These are phyloP conservation scores for Hippocampus guttulatus DNA, from an alignment of 2,113 vertebrate genomes.

Conservation along the genomic window DNA sequence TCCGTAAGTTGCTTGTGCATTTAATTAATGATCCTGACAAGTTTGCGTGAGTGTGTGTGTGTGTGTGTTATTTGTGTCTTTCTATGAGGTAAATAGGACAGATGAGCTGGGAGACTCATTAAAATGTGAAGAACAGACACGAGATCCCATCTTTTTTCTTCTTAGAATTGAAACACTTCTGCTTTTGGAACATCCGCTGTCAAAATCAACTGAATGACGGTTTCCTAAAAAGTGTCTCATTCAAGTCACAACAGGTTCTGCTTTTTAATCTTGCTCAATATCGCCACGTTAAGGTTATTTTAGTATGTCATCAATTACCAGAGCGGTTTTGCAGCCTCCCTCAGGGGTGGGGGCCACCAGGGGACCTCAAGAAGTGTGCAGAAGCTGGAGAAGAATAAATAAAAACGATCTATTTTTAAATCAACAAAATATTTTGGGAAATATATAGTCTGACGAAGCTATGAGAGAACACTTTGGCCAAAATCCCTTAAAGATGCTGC, in stretches of 20 bases:
- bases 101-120: constrained; percentile 28
- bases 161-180: neutral
- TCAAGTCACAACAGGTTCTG: neutral
- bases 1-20: constrained; percentile 58
- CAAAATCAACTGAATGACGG: constrained; percentile 7
- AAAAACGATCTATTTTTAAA: no score
- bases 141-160: neutral
- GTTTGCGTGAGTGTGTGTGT: constrained; percentile 11
- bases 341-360: no score
- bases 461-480: no score
- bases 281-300: neutral
- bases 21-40: constrained; percentile 62
- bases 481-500: no score
- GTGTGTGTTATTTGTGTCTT: neutral
- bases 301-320: neutral
- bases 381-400: no score
- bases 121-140: constrained; percentile 12
- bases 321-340: neutral
- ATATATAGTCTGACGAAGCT: no score
- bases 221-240: neutral
- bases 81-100: constrained; percentile 22
- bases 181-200: constrained; percentile 9
- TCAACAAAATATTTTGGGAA: no score
- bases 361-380: no score
- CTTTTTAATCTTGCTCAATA: neutral